Conservation (phyloP, 1,140 invertebrate species). For the Drosophila willistoni region DNA sequence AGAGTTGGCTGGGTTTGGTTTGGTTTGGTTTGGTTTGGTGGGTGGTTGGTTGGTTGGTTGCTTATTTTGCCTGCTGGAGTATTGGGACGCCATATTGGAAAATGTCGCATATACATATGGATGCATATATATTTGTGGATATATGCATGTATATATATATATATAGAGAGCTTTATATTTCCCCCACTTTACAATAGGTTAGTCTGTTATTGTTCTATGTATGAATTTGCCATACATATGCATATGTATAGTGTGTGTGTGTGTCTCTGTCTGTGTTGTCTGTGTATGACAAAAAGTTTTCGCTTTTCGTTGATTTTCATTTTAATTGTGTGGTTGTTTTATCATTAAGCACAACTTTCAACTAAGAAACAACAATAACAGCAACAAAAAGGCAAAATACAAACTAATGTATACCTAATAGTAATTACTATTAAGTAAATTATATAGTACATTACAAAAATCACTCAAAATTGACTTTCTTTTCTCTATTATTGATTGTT, state of each 20-base stretch:
- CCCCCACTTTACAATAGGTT: slow-evolving; percentile 78
- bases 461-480: too few species aligned
- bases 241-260: slow-evolving; percentile 24
- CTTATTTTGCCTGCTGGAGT: slow-evolving; percentile 27
- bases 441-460: too few species aligned
- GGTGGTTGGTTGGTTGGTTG: slow-evolving; percentile 31
- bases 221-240: slow-evolving; percentile 17
- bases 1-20: not conserved
- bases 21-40: not conserved
- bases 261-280: slow-evolving; percentile 40
- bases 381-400: not conserved
- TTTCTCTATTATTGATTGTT: too few species aligned
- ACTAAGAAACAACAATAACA: not conserved
- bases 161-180: slow-evolving; percentile 51
- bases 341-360: not conserved
- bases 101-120: slow-evolving; percentile 45
- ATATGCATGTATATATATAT: slow-evolving; percentile 18
- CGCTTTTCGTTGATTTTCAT: slow-evolving; percentile 78
- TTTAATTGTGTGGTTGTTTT: slow-evolving; percentile 65
- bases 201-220: slow-evolving; percentile 77
- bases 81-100: slow-evolving; percentile 70
- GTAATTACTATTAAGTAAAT: too few species aligned
- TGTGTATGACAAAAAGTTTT: slow-evolving; percentile 66
- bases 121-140: slow-evolving; percentile 13
- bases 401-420: too few species aligned